These are phyloP conservation scores for Probosciger aterrimus DNA, from an alignment of 2,113 vertebrate genomes.

Conservation along the genomic window DNA sequence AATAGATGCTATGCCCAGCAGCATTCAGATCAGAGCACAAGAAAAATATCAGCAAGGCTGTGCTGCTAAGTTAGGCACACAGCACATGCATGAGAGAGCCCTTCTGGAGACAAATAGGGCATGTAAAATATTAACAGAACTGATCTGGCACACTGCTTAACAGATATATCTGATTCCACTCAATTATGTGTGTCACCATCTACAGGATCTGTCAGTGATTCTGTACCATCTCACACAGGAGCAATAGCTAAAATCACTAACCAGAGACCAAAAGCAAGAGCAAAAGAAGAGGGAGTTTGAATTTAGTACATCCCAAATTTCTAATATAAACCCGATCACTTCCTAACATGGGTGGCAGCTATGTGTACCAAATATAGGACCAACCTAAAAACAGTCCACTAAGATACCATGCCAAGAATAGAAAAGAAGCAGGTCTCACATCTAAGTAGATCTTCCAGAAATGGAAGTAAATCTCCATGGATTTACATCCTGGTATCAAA, in stretches of 20 bases:
- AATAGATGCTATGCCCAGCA: background rate
- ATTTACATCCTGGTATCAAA: background rate
- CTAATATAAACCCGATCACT: background rate
- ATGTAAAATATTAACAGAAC: background rate
- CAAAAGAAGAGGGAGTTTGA: background rate
- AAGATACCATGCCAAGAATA: background rate
- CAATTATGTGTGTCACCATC: background rate
- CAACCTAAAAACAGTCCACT: background rate
- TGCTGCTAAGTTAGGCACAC: background rate
- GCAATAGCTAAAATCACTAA: background rate
- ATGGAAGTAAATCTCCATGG: background rate
- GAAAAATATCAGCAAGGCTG: background rate
- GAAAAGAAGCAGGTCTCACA: background rate
- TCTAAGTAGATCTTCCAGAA: background rate
- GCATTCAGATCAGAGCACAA: background rate
- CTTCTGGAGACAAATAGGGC: background rate
- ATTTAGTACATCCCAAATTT: background rate
- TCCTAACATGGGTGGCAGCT: background rate
- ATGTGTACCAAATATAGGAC: background rate
- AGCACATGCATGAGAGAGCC: background rate
- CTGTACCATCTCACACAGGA: background rate
- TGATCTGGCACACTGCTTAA: background rate
- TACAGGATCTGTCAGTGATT: background rate
- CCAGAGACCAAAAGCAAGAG: background rate
- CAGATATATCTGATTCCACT: background rate